Evolutionary conservation across 2,888 invertebrate genomes (phyloP).

Genomic region (Limnephilus marmoratus): DNA sequence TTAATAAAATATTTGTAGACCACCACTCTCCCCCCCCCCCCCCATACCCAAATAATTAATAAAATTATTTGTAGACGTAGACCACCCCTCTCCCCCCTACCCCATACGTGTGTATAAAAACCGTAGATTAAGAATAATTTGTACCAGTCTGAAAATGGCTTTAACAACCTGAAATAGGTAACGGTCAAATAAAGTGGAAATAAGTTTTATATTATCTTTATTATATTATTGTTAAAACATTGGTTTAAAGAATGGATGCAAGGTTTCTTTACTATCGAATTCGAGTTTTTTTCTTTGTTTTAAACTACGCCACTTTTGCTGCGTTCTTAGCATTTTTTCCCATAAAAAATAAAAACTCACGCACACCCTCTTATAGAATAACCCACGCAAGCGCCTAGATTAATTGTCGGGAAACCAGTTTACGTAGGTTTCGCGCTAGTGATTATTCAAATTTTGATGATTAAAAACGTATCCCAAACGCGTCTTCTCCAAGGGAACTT

Average conservation of each 20-base stretch:
- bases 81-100: no score
- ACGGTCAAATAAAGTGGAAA: no score
- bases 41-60: no score
- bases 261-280: background rate
- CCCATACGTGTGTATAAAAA: no score
- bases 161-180: no score
- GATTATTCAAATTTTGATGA: slow-evolving; percentile 50
- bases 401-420: slow-evolving; percentile 47
- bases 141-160: no score
- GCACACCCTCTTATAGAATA: background rate
- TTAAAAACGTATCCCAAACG: slow-evolving; percentile 49
- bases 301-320: background rate
- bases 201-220: no score
- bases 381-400: slow-evolving; percentile 7
- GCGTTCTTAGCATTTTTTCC: background rate
- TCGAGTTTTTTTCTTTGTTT: background rate
- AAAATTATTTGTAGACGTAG: no score
- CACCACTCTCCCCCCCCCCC: no score
- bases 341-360: background rate
- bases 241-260: background rate
- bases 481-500: background rate
- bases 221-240: background rate
- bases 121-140: no score
- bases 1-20: no score
- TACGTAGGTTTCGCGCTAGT: slow-evolving; percentile 12